Base-by-base conservation (phyloP, 2,797 vertebrate genomes). In the Poeciliopsis turneri region DNA sequence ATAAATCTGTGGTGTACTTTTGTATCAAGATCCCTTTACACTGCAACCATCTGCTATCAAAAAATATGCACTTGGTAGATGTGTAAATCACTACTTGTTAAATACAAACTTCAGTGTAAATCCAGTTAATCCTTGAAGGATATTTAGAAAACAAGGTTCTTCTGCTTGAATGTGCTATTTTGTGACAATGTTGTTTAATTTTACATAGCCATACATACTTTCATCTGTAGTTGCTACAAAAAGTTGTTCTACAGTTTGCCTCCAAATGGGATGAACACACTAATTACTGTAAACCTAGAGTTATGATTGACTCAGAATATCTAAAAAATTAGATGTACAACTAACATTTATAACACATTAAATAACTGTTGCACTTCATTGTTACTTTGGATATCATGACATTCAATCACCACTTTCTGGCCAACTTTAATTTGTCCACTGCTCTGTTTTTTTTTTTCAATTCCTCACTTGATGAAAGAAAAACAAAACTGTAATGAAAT, bases 401-500 rank as follows among this genome's bases (percentile, higher is more conserved):
- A 33, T 16, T 33, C 8, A 30, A 33, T 61, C 30, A 33, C 28
- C n/a, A 15, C 13, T 6, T 4, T 61, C 57, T 61, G 57, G 57
- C 15, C 28, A 61, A 33, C 28, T 61, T 61, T 15, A 30, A 30
- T 61, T 61, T 28, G n/a, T 30, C 28, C 28, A 7, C 25, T 57
- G 53, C 53, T 57, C 23, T 57, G 25, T 25, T 12, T 23, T 51
- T 23, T 8, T 45, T 45, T 49, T 23, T 1, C 0, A 30, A 61
- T 61, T 33, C 30, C 15, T 30, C 59, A 33, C 30, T 61, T 30
- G 30, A 61, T 16, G 15, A 61, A 61, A 61, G 28, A 25, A 11
- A 61, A 61, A 61, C n/a, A 86, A 61, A 69, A 57, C 25, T 5
- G 53, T 13, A 39, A 49, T 47, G 47, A 64, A 82, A 77, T 79